Base-by-base conservation (phyloP, 2,113 vertebrate species). In the Plectropomus leopardus region DNA sequence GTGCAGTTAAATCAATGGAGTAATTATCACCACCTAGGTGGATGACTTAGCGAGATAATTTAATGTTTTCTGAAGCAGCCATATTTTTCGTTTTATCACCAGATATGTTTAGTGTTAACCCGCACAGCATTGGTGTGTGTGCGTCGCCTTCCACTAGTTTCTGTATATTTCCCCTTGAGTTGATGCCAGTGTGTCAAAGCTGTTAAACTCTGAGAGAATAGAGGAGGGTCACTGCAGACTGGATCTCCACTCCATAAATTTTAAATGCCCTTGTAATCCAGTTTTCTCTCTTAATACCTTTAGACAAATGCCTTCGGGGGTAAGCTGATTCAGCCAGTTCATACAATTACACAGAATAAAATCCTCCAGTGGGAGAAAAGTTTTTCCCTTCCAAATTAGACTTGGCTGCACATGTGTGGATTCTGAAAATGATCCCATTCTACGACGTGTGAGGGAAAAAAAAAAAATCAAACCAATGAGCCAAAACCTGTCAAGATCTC, bases 231-330 rank as follows among this genome's bases (percentile, higher is more conserved):
- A 30, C 8, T 19, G 42, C 14, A 17, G 23, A 54, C 47, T 21
- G 61, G 80, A 55, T 40, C 58, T 70, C 19, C 11, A 15, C 48
- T 58, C 24, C 72, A 21, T 63, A 26, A 42, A 44, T 57, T 51
- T 23, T 53, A 65, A 57, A 6, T 68, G 55, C 47, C 42, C 15
- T 26, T 75, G 54, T 80, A 88, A n/a, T 88, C 68, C 70, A 70
- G 71, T 80, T 74, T 84, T 72, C 28, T 45, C 26, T 21, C 26
- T 63, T 80, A 76, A 63, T 83, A 48, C 48, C 70, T 21, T 74
- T 23, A 53, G 73, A 72, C 26, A 54, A 57, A 24, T 42, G 51
- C 26, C 30, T 61, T 57, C 40, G 23, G 15, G 53, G 44, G 50
- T 24, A 80, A 65, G 45, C 63, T 47, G 77, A 53, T 34, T 50